Evolutionary conservation across 2,113 vertebrate species (phyloP), one percentile per base, ranked within the genome.

Genomic region (Calypte anna): DNA sequence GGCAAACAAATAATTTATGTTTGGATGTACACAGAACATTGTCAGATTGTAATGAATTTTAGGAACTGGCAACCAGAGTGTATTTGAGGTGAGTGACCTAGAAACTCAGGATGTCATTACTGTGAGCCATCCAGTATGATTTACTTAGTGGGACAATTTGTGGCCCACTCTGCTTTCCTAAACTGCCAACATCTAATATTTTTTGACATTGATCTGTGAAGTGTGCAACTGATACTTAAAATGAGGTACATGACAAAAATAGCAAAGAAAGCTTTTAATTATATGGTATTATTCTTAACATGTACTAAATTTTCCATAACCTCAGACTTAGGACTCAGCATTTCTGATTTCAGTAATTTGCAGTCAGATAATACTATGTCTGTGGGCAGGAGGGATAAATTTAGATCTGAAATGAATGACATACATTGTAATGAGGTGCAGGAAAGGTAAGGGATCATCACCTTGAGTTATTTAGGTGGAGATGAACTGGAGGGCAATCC

Each of bases 291-390:
- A 89, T 96, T 88, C 91, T 94, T 91, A 94, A 94, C 58, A 69
- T 57, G 51, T n/a, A 82, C 64, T 83, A 48, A 82, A 46, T 91
- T 93, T 91, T 94, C 69, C 91, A 43, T 91, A 69, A 89, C 86
- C 80, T 96, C 93, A 95, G 88, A 96, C 70, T 89, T 62, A 74
- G 57, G 92, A 93, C 54, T 90, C 80, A 89, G 80, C 88, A 89
- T 94, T 96, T 97, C 70, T 81, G 81, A 94, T 94, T 96, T 96
- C 87, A 76, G 55, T 73, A 90, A 82, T 93, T 93, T 95, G 61
- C 69, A 83, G 70, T 77, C 72, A 87, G 88, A 86, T 93, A 94
- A 94, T 94, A 46, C 44, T 61, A 94, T 51, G 78, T 94, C 91
- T 95, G 78, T 94, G 44, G 82, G 89, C 92, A 87, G 43, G 20